Evolutionary conservation across 2,797 vertebrate genomes (phyloP).

Genomic region (Tinamus major): DNA sequence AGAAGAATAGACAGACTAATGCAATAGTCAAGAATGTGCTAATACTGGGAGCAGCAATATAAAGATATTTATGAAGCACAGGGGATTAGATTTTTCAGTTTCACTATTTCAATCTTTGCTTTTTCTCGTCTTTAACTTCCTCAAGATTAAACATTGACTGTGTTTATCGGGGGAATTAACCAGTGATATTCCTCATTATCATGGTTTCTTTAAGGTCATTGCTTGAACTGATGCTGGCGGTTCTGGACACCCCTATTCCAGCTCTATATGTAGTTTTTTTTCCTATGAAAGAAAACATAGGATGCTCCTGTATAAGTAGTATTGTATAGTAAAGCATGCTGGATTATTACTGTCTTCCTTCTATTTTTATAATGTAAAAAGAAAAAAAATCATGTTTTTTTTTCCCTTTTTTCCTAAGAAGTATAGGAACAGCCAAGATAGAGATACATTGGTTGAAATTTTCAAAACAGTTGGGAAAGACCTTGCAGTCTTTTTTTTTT

Average conservation of each 20-base stretch:
- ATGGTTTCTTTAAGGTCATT: neutral
- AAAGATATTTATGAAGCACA: neutral
- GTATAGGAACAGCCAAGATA: neutral
- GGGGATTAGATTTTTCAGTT: neutral
- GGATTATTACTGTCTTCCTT: neutral
- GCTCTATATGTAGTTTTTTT: neutral
- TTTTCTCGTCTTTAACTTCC: neutral
- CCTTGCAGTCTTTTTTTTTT: neutral
- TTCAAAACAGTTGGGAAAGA: neutral
- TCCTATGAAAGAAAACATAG: neutral
- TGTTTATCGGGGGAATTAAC: neutral
- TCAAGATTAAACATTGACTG: neutral
- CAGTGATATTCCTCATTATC: neutral
- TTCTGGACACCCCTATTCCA: neutral
- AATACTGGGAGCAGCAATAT: neutral
- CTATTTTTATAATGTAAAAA: neutral
- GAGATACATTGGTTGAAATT: neutral
- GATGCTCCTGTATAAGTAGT: neutral
- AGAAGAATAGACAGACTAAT: neutral
- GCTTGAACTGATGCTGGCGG: neutral
- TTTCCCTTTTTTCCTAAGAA: neutral
- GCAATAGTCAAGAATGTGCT: neutral
- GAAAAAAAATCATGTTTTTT: neutral
- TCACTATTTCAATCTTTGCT: neutral
- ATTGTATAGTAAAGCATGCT: rapidly evolving